A percentile compares a stretch with the other conserved stretches of the same genome.
phyloP scores from a whole-genome alignment of 2,113 vertebrate species.

The Gopherus evgoodei region DNA sequence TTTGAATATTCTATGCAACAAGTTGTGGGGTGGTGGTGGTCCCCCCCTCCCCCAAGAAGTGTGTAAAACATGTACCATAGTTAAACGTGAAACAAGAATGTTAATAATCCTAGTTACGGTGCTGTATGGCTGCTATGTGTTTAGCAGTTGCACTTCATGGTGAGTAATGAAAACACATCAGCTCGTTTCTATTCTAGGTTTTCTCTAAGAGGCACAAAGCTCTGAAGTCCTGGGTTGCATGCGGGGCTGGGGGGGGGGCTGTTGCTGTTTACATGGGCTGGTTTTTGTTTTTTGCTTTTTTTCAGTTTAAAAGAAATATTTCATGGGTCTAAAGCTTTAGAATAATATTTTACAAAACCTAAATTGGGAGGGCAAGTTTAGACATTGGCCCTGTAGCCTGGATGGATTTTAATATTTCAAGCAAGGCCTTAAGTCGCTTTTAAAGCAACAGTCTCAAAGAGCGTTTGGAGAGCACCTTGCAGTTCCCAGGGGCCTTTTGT shows the following conservation, averaged over 20 bases:
- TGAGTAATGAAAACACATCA: neutral
- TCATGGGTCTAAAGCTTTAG: neutral
- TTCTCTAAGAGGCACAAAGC: neutral
- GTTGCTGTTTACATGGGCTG: neutral
- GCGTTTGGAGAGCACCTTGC: neutral
- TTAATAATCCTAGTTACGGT: neutral
- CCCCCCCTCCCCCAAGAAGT: neutral
- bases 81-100: neutral
- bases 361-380: neutral
- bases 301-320: neutral
- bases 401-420: neutral
- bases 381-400: neutral
- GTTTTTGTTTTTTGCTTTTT: neutral
- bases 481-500: neutral
- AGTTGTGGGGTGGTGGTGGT: neutral
- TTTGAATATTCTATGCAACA: neutral
- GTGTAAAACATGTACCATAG: neutral
- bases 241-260: rapidly evolving
- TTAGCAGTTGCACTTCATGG: neutral
- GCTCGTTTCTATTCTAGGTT: neutral
- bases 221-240: neutral
- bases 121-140: neutral
- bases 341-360: neutral
- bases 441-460: constrained; percentile 15
- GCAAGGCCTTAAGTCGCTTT: neutral